Conservation (phyloP, 2,113 vertebrate species). For the Tetrax tetrax region DNA sequence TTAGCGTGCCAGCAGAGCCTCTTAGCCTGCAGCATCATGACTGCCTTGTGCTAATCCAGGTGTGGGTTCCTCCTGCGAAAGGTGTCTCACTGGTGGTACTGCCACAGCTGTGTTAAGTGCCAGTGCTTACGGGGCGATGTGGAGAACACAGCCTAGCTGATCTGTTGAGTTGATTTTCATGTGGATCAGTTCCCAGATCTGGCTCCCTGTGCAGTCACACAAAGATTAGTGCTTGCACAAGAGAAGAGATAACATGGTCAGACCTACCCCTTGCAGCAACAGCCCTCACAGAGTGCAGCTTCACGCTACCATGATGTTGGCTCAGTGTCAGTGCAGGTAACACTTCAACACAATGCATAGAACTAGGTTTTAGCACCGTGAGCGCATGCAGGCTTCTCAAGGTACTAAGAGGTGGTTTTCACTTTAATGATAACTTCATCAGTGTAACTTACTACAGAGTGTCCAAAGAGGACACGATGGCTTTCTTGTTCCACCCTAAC, state of each 20-base stretch:
- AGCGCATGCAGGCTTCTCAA: background rate
- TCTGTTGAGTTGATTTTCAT: background rate
- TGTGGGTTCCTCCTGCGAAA: background rate
- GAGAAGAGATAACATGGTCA: background rate
- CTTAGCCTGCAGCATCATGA: background rate
- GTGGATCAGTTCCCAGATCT: background rate
- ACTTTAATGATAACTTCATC: background rate
- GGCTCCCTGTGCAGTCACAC: background rate
- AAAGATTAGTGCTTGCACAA: background rate
- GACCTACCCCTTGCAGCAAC: background rate
- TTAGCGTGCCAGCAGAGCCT: background rate
- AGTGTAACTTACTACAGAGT: background rate
- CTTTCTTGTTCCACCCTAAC: background rate
- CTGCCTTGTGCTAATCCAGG: background rate
- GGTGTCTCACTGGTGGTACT: background rate
- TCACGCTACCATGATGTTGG: background rate
- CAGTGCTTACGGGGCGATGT: rapidly evolving
- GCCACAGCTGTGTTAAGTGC: background rate
- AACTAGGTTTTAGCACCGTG: background rate
- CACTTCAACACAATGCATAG: background rate
- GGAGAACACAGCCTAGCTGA: background rate
- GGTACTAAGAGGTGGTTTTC: background rate
- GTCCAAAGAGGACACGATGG: background rate
- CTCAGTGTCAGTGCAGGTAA: background rate
- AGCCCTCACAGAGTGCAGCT: background rate